Conservation (phyloP, 37 sponge, comb jelly and placozoan species). For the Mnemiopsis leidyi region DNA sequence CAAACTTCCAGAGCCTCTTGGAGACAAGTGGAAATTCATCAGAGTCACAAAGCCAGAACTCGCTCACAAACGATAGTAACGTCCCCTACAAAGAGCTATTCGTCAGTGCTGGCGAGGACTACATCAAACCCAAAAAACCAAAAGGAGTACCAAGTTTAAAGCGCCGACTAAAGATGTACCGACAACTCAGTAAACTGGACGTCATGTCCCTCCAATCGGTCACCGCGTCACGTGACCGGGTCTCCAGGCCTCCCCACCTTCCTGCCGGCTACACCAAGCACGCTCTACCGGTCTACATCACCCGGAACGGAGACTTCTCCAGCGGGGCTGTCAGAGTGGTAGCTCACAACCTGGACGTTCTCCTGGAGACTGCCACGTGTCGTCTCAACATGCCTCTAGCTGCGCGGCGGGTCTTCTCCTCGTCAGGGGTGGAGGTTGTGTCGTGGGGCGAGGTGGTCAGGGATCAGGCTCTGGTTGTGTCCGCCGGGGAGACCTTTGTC, state of each 20-base stretch:
- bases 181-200: conserved; percentile 35
- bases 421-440: conserved; percentile 39
- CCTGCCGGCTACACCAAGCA: conserved; percentile 7
- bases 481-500: conserved; percentile 9
- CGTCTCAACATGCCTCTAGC: conserved; percentile 29
- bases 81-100: conserved; percentile 60
- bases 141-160: conserved; percentile 27
- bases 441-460: conserved; percentile 32
- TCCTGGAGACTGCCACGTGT: conserved; percentile 36
- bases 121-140: conserved; percentile 18
- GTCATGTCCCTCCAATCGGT: conserved; percentile 39
- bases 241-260: conserved; percentile 17
- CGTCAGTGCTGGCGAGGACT: conserved; percentile 56
- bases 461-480: conserved; percentile 34
- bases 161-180: conserved; percentile 25
- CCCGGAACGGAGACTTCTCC: conserved; percentile 60
- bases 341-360: not conserved
- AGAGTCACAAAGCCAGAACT: not conserved
- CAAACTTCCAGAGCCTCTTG: conserved; percentile 48
- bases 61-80: not conserved
- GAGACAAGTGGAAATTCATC: not conserved
- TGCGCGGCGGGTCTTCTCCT: conserved; percentile 25
- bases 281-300: conserved; percentile 58
- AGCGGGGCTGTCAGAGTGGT: not conserved
- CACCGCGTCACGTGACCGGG: not conserved